Evolutionary conservation across 2,888 invertebrate genomes (phyloP).

Genomic region (Platynereis dumerilii): DNA sequence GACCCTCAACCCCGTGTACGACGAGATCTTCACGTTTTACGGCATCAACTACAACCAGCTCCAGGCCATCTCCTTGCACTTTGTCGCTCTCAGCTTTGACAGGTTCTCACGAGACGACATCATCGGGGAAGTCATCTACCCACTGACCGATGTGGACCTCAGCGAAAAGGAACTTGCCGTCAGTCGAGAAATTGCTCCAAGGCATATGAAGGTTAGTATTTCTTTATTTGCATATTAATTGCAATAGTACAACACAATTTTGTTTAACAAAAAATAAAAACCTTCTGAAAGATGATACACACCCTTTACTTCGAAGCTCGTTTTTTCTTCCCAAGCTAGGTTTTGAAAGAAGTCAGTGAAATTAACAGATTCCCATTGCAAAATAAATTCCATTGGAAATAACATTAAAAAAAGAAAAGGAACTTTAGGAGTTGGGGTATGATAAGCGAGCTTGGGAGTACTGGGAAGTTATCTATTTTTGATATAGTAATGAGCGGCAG

Average conservation of each 20-base stretch:
- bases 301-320: too few relatives aligned
- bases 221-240: background rate
- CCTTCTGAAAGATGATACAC: too few relatives aligned
- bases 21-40: conserved; percentile 99
- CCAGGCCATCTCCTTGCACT: conserved; percentile 83
- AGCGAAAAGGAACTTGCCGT: conserved; percentile 64
- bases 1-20: conserved; percentile 94
- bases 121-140: conserved; percentile 93
- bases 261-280: too few relatives aligned
- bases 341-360: too few relatives aligned
- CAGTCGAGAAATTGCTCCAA: conserved; percentile 86
- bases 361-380: too few relatives aligned
- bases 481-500: too few relatives aligned
- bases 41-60: conserved; percentile 78
- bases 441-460: too few relatives aligned
- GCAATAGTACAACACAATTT: background rate
- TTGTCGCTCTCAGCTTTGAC: conserved; percentile 74
- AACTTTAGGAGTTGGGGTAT: too few relatives aligned
- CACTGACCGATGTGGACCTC: conserved; percentile 52
- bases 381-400: too few relatives aligned
- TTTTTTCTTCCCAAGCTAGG: too few relatives aligned
- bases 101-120: conserved; percentile 98
- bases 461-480: too few relatives aligned
- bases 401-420: too few relatives aligned
- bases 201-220: conserved; percentile 82